phyloP scores from a whole-genome alignment of 2,113 vertebrate species.

The Polypterus bichir region DNA sequence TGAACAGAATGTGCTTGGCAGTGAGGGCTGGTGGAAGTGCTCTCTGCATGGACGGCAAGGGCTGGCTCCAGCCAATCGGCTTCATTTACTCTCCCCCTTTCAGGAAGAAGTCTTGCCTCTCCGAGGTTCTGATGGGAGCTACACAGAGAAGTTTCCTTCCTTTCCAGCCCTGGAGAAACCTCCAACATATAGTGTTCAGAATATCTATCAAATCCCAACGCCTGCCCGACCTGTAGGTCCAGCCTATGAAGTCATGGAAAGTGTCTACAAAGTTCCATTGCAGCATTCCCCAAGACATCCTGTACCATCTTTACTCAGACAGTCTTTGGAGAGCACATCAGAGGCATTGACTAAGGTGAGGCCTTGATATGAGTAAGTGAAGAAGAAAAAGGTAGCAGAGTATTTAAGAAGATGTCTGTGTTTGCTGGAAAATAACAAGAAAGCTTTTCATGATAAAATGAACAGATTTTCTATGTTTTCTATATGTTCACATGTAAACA shows the following conservation, averaged over 20 bases:
- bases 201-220: constrained; percentile 56
- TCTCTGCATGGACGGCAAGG: constrained; percentile 67
- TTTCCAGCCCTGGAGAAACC: neutral
- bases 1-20: constrained; percentile 52
- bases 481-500: no score
- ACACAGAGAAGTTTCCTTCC: constrained; percentile 1
- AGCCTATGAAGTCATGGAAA: constrained; percentile 62
- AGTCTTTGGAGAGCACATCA: constrained; percentile 37
- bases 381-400: neutral
- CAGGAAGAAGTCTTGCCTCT: constrained; percentile 11
- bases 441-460: no score
- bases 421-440: neutral
- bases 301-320: constrained; percentile 28
- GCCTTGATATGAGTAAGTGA: constrained; percentile 4
- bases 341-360: constrained; percentile 46
- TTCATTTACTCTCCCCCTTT: constrained; percentile 45
- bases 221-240: constrained; percentile 6
- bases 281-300: constrained; percentile 22
- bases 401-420: constrained; percentile 15
- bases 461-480: no score
- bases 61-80: constrained; percentile 79
- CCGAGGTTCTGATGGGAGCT: neutral
- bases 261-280: constrained; percentile 45
- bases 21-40: constrained; percentile 83
- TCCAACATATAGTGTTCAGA: constrained; percentile 4